A percentile compares a stretch with the other conserved stretches of the same genome.
These are phyloP conservation scores for Rhopalosiphum maidis DNA, from an alignment of 1,140 invertebrate species.

Conservation along the genomic window DNA sequence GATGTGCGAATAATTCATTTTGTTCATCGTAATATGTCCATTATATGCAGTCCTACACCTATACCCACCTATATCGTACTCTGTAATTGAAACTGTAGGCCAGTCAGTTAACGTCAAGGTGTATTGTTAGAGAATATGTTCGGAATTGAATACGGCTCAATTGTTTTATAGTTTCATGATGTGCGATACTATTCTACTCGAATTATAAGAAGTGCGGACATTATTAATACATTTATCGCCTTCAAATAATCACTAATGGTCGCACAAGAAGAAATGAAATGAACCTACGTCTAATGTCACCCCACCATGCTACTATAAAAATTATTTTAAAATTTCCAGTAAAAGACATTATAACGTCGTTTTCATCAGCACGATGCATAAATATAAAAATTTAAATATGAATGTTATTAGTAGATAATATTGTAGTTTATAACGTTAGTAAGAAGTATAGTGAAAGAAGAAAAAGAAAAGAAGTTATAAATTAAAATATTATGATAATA, in stretches of 20 bases:
- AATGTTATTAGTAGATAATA: not conserved
- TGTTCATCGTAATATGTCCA: not conserved
- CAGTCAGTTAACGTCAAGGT: not conserved
- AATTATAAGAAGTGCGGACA: not conserved
- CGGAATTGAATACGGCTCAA: not conserved
- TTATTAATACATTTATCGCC: not conserved
- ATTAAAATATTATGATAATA: not conserved
- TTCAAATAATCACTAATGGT: not conserved
- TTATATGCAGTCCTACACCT: not conserved
- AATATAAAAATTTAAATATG: not conserved
- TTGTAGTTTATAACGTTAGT: not conserved
- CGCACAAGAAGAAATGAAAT: not conserved
- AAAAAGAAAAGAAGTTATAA: slow-evolving; percentile 58
- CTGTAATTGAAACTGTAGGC: not conserved
- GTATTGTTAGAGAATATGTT: not conserved
- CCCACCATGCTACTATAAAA: not conserved
- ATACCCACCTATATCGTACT: not conserved
- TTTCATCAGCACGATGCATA: not conserved
- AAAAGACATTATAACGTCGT: not conserved
- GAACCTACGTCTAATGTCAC: not conserved
- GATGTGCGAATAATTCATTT: not conserved
- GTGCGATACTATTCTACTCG: not conserved
- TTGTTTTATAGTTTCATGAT: not conserved
- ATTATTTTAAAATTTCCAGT: not conserved
- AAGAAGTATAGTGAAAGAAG: not conserved